phyloP scores from a whole-genome alignment of 2,797 vertebrate species.

The Sebastiscus tertius region DNA sequence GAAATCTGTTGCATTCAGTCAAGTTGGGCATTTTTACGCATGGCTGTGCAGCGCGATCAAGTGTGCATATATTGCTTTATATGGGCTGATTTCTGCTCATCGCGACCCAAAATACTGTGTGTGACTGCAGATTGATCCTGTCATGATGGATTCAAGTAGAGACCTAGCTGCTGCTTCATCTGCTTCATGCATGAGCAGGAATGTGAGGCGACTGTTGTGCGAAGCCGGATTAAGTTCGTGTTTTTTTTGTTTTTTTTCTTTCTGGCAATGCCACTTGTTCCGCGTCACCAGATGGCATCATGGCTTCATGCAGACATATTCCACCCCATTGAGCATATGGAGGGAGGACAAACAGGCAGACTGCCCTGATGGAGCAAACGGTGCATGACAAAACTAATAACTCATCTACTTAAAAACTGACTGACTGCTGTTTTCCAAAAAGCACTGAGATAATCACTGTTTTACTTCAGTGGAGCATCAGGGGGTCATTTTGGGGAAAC shows the following conservation, averaged over 20 bases:
- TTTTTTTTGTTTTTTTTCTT: constrained; percentile 42
- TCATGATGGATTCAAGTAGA: not conserved
- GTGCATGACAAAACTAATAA: constrained; percentile 38
- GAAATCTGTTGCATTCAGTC: constrained; percentile 21
- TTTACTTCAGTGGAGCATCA: not conserved
- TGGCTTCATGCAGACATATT: constrained; percentile 55
- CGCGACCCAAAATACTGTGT: constrained; percentile 1
- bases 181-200: not conserved
- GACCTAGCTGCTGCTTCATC: not conserved
- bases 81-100: not conserved
- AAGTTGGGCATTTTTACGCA: constrained; percentile 42
- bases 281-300: constrained; percentile 76
- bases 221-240: constrained; percentile 57
- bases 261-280: constrained; percentile 73
- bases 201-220: constrained; percentile 16
- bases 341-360: constrained; percentile 27
- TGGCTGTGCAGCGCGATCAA: constrained; percentile 21
- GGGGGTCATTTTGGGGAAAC: not conserved
- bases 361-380: constrained; percentile 34
- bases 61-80: constrained; percentile 11
- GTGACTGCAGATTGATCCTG: not conserved
- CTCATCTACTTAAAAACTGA: not conserved
- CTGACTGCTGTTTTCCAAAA: constrained; percentile 5
- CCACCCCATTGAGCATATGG: constrained; percentile 55
- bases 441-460: constrained; percentile 4